Base-by-base conservation (phyloP, 2,888 invertebrate species). In the Phorcus lineatus region DNA sequence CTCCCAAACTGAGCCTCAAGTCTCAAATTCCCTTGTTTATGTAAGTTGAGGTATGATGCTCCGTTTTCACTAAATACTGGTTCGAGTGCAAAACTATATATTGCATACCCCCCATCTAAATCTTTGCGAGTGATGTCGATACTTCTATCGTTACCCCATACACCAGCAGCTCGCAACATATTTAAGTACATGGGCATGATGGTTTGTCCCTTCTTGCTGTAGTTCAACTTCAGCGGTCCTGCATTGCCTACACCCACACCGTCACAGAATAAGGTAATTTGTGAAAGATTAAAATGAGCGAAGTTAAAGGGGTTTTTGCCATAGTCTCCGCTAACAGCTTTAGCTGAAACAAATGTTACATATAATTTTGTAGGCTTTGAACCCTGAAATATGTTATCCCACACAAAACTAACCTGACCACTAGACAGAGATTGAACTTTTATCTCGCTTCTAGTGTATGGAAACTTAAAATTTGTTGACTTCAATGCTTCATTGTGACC, bases 401-500 rank as follows among this genome's bases (percentile, higher is more conserved):
- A 19, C 24, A 28, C 24, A 57, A 57, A 57, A 22, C 22, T 24
- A 11, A 57, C 57, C 57, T 57, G 57, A 57, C 57, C 57, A 24
- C 22, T 24, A 24, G 57, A 11, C 24, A 57, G 22, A 28, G 57
- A 47, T 47, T 47, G 47, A 47, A 47, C 47, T 47, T 57, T 57
- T 24, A 57, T 24, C 24, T 19, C 57, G 22, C 16, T 57, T 57
- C 57, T 22, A 22, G 22, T 57, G 57, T 57, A 57, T 22, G 57
- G 57, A 57, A 24, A 57, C 24, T 57, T 22, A 22, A 28, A 22
- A 24, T 22, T 17, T 24, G 57, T 57, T 22, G 57, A 24, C 57
- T 24, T 24, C 24, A 28, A 57, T 24, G 57, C 57, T 24, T 24
- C 22, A 57, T 24, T 74, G 40, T 81, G 83, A 19, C 77, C 83